Base-by-base conservation (phyloP, 2,113 vertebrate species). In the Neoarius graeffei region DNA sequence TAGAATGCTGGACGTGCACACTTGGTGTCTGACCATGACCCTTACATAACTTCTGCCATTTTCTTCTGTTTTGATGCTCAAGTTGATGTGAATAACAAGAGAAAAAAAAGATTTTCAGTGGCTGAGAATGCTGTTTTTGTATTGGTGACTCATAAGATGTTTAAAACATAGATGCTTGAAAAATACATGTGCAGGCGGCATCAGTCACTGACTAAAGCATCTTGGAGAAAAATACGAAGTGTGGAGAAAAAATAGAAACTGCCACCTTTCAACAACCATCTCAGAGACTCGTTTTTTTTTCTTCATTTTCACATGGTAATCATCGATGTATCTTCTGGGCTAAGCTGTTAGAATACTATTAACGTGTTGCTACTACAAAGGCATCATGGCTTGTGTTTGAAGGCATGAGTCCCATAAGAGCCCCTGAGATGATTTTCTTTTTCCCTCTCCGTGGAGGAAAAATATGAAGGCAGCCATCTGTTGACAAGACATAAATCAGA, bases 401-500 rank as follows among this genome's bases (percentile, higher is more conserved):
- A 77, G 27, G 86, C 62, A 85, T 66, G 66, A 76, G 54, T 76
- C 73, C 27, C 64, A 84, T 76, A 83, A 60, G 42, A 64, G 62
- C 48, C 86, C 56, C 73, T 81, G n/a, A 56, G 76, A 76, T 86
- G 62, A 85, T 84, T 84, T 87, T 59, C 23, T 23, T 74, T 87
- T 83, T 23, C 73, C 67, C 80, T 54, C 74, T 52, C 64, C 50
- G 79, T 74, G 80, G 25, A 86, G 81, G 83, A 83, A 86, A 89
- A 89, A 85, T 71, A 71, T 81, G 73, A 86, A 86, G 76, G 80
- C 42, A 84, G 67, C 67, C 59, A 35, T 83, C 56, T 7, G 3
- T 50, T 83, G 59, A 88, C 88, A 88, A 73, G 84, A 86, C 82
- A 90, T 90, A 90, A 88, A 90, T 90, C 86, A 90, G 86, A 83